Evolutionary conservation across 2,797 vertebrate species (phyloP).

Genomic region (Fistularia tabacaria): DNA sequence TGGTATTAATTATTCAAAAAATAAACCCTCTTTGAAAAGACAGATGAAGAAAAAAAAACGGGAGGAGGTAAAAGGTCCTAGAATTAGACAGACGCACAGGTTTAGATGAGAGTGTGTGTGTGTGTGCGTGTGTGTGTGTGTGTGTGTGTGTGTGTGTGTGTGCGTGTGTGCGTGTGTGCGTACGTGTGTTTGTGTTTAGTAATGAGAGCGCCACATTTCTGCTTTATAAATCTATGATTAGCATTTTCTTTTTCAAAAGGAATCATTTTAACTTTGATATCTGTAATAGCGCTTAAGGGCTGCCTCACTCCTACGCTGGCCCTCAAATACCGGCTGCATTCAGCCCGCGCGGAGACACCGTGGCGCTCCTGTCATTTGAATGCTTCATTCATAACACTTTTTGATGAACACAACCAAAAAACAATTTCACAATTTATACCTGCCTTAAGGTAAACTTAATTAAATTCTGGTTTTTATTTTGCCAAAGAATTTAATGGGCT

Average conservation of each 20-base stretch:
- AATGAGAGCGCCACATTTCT: constrained; percentile 45
- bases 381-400: constrained; percentile 18
- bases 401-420: too few relatives aligned
- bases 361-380: constrained; percentile 40
- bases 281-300: constrained; percentile 65
- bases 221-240: constrained; percentile 62
- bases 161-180: too few relatives aligned
- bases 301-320: constrained; percentile 29
- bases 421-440: too few relatives aligned
- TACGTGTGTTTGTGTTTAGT: too few relatives aligned
- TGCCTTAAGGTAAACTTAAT: too few relatives aligned
- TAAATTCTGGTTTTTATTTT: too few relatives aligned
- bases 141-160: too few relatives aligned
- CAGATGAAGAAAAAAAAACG: constrained; percentile 26
- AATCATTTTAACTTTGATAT: constrained; percentile 73
- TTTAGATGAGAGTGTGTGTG: constrained; percentile 19
- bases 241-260: constrained; percentile 62
- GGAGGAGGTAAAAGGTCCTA: constrained; percentile 35
- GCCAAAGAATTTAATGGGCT: too few relatives aligned
- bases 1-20: constrained; percentile 56
- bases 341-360: constrained; percentile 44
- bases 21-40: constrained; percentile 48
- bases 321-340: constrained; percentile 34
- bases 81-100: constrained; percentile 18
- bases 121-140: too few relatives aligned